A percentile compares a stretch with the other conserved stretches of the same genome.
phyloP scores from a whole-genome alignment of 2,797 vertebrate species.

The Brotula barbata region DNA sequence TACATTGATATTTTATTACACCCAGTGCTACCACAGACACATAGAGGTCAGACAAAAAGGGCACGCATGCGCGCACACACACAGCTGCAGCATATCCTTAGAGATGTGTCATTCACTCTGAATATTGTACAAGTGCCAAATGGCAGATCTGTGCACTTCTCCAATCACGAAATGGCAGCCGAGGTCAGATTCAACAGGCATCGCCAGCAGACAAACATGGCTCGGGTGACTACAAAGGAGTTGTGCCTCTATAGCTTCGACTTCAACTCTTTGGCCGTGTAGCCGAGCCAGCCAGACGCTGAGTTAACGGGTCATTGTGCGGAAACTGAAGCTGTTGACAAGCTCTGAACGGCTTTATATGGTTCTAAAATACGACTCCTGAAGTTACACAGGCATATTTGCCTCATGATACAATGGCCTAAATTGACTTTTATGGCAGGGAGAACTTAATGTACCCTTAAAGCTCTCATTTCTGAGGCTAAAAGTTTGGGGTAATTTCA shows the following conservation, averaged over 20 bases:
- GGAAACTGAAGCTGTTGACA: slow-evolving; percentile 50
- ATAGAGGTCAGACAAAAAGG: too few species aligned
- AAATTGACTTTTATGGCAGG: slow-evolving; percentile 29
- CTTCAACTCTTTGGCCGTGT: slow-evolving; percentile 24
- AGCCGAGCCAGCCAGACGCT: slow-evolving; percentile 58
- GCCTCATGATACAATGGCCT: slow-evolving; percentile 35
- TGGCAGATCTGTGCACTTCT: not conserved
- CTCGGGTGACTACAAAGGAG: slow-evolving; percentile 24
- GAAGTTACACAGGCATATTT: slow-evolving; percentile 45
- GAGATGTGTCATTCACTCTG: too few species aligned
- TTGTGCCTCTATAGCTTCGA: slow-evolving; percentile 43
- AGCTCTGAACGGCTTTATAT: slow-evolving; percentile 42
- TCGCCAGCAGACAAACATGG: slow-evolving; percentile 17
- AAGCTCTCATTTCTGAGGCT: slow-evolving; percentile 30
- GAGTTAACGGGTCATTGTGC: slow-evolving; percentile 55
- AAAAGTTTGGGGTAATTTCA: slow-evolving; percentile 19
- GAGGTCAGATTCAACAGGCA: slow-evolving; percentile 11
- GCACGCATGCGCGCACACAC: too few species aligned
- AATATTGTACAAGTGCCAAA: too few species aligned
- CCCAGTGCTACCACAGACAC: too few species aligned
- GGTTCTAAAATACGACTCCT: slow-evolving; percentile 48
- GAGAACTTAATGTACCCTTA: slow-evolving; percentile 40
- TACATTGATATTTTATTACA: too few species aligned
- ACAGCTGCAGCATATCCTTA: too few species aligned
- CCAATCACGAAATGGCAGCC: slow-evolving; percentile 11